phyloP scores from a whole-genome alignment of 2,113 vertebrate species.

The Pollachius pollachius region DNA sequence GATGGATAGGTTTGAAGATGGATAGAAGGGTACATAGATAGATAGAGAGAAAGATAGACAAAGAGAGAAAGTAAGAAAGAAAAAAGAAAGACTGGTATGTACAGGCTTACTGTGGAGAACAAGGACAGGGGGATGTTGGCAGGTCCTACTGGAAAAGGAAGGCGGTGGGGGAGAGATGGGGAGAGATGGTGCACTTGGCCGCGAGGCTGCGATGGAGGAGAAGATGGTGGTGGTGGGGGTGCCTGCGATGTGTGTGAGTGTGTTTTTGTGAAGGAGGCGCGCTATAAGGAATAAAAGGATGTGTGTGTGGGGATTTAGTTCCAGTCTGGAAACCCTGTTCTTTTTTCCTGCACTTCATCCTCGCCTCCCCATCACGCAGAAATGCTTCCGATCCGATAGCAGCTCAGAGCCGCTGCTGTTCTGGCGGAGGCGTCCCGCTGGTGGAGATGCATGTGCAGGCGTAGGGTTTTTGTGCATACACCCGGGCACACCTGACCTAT shows the following conservation, averaged over 20 bases:
- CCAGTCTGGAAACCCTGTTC: conserved; percentile 51
- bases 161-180: background rate
- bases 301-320: conserved; percentile 52
- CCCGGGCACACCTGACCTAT: conserved; percentile 16
- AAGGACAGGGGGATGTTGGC: background rate
- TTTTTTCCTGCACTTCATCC: conserved; percentile 54
- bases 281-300: background rate
- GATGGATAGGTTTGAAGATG: conserved; percentile 10
- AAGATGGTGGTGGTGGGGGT: background rate
- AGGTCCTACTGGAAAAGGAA: background rate
- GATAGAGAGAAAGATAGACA: conserved; percentile 23
- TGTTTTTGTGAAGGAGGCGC: background rate
- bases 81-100: background rate
- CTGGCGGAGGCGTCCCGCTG: background rate
- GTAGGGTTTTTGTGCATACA: background rate
- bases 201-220: background rate
- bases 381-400: conserved; percentile 43
- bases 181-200: background rate
- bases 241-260: background rate
- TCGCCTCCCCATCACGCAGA: conserved; percentile 44
- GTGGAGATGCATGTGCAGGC: conserved; percentile 13
- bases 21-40: background rate
- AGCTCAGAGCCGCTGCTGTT: conserved; percentile 38
- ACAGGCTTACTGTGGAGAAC: background rate
- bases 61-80: conserved; percentile 35